Evolutionary conservation across 1,140 invertebrate genomes (phyloP).

Genomic region (Potamilus streckersoni): DNA sequence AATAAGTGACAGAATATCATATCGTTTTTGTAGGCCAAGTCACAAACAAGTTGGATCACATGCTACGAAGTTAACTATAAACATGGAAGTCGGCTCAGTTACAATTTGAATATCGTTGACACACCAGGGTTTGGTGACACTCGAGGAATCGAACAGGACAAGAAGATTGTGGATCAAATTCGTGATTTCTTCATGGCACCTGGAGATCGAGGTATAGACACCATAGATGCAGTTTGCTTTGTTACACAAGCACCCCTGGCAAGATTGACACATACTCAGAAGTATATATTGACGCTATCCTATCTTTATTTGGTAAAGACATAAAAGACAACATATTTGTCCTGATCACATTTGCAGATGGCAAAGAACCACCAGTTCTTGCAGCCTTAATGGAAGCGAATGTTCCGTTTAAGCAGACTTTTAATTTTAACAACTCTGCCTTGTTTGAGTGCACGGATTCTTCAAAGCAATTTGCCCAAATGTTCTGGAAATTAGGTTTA

Average conservation of each 20-base stretch:
- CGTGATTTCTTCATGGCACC: conserved; percentile 17
- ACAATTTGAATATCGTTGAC: conserved; percentile 18
- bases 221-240: conserved; percentile 35
- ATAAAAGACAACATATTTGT: conserved; percentile 38
- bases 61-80: conserved; percentile 15
- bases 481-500: conserved; percentile 27
- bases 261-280: conserved; percentile 11
- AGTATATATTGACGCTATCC: conserved; percentile 35
- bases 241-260: conserved; percentile 19
- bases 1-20: no score
- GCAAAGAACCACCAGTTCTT: conserved; percentile 28
- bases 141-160: conserved; percentile 25
- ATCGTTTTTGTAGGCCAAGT: conserved; percentile 3
- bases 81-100: conserved; percentile 9
- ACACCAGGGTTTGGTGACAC: conserved; percentile 33
- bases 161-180: conserved; percentile 26
- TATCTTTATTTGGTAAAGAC: conserved; percentile 43
- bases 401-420: background rate
- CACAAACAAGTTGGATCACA: conserved; percentile 32
- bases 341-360: conserved; percentile 39
- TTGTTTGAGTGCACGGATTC: conserved; percentile 4
- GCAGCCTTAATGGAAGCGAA: conserved; percentile 12
- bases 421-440: conserved; percentile 13
- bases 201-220: conserved; percentile 13
- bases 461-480: conserved; percentile 1